A percentile compares a stretch with the other conserved stretches of the same genome.
phyloP scores from a whole-genome alignment of 2,888 invertebrate genomes.

The Falcaria lacertinaria region DNA sequence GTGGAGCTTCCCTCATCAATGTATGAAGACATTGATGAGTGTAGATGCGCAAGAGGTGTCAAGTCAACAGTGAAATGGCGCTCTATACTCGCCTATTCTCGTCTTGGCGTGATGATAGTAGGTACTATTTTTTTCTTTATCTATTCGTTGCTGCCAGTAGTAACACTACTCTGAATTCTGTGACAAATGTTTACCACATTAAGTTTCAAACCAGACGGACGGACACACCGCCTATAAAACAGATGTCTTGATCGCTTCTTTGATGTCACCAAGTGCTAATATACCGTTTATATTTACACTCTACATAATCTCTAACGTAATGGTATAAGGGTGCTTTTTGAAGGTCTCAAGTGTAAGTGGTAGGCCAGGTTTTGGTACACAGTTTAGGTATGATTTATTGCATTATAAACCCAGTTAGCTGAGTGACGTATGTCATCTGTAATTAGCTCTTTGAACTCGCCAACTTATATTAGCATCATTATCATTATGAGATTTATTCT shows the following conservation, averaged over 20 bases:
- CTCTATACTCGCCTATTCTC: too few species aligned
- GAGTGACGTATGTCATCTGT: conserved; percentile 48
- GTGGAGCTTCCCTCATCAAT: too few species aligned
- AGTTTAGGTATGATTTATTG: conserved; percentile 41
- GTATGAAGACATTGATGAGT: too few species aligned
- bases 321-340: background rate
- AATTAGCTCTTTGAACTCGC: conserved; percentile 22
- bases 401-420: conserved; percentile 46
- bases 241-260: conserved; percentile 44
- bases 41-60: too few species aligned
- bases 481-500: too few species aligned
- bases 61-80: too few species aligned
- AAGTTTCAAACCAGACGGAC: conserved; percentile 26
- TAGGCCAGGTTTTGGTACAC: conserved; percentile 12
- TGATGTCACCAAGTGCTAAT: conserved; percentile 28
- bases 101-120: too few species aligned
- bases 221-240: conserved; percentile 31
- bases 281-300: conserved; percentile 8
- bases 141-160: too few species aligned
- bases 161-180: background rate
- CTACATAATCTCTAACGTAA: background rate
- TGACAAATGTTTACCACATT: conserved; percentile 1
- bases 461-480: conserved; percentile 6
- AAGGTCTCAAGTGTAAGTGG: background rate
- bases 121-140: too few species aligned